Conservation (phyloP, 1,140 invertebrate species). For the Caenorhabditis elegans region WBcel235 BX284602.5:6802501-6803000, state of each 20-base stretch:
- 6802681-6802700: background rate
- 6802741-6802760: conserved; percentile 14
- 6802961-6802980: no score
- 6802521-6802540: background rate
- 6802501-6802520: background rate
- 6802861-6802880: conserved; percentile 8
- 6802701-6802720: background rate
- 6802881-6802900: conserved; percentile 24
- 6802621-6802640: background rate
- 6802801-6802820: background rate
- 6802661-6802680: no score
- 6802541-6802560: background rate
- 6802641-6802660: conserved; percentile 26
- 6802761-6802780: conserved; percentile 23
- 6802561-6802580: conserved; percentile 23
- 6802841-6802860: background rate
- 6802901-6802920: background rate
- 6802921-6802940: no score
- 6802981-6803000: no score
- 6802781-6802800: conserved; percentile 29
- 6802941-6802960: background rate
- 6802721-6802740: background rate
- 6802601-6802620: conserved; percentile 18
- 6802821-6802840: background rate
- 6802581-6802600: conserved; percentile 27